phyloP scores from a whole-genome alignment of 2,797 vertebrate species.

The Pelodytes ibericus region DNA sequence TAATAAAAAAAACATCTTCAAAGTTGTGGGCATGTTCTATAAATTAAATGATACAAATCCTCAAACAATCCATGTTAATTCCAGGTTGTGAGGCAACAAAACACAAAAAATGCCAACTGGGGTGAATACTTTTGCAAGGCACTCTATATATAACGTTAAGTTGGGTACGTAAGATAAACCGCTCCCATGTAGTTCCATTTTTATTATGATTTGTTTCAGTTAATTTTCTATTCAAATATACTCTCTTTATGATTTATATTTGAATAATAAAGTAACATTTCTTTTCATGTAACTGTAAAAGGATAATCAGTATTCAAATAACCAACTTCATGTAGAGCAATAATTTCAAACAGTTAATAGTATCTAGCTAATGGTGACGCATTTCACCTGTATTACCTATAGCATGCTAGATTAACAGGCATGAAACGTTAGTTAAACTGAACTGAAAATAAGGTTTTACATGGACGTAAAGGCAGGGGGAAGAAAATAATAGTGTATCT shows the following conservation, averaged over 20 bases:
- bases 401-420: slow-evolving; percentile 10
- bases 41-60: no score
- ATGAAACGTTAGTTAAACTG: slow-evolving; percentile 13
- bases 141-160: no score
- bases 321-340: not conserved
- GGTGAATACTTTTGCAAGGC: no score
- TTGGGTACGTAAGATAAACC: no score
- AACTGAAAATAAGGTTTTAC: slow-evolving; percentile 10
- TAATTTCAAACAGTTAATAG: slow-evolving; percentile 4
- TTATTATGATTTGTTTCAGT: no score
- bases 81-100: no score
- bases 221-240: not conserved
- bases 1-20: no score
- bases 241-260: not conserved
- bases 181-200: no score
- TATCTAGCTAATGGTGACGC: slow-evolving; percentile 1
- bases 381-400: slow-evolving; percentile 13
- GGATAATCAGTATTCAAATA: slow-evolving; percentile 3
- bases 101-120: no score
- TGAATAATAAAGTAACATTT: not conserved
- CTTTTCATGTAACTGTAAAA: slow-evolving; percentile 8
- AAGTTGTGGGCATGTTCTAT: no score
- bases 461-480: slow-evolving; percentile 16
- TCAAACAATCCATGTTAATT: no score
- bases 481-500: not conserved